These are phyloP conservation scores for Halictus quadricinctus DNA, from an alignment of 2,888 invertebrate species.

Conservation along the genomic window DNA sequence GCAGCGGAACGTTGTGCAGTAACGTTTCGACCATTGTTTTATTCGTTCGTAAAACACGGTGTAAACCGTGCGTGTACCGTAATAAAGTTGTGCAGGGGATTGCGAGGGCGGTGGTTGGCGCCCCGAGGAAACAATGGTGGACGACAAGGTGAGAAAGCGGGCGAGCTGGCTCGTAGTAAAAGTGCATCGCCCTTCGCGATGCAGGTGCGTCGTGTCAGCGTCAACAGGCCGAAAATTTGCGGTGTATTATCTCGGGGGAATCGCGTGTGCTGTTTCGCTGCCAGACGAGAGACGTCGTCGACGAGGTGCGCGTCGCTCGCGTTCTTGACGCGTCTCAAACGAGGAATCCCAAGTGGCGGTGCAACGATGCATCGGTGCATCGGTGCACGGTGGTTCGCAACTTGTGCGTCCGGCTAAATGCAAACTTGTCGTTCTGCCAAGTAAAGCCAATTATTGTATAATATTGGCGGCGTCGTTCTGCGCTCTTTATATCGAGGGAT, in stretches of 20 bases:
- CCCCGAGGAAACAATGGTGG: background rate
- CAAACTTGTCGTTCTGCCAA: slow-evolving; percentile 61
- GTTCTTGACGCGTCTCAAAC: slow-evolving; percentile 3
- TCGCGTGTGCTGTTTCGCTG: background rate
- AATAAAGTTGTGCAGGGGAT: background rate
- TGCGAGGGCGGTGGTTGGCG: background rate
- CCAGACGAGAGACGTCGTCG: background rate
- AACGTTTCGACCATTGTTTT: background rate
- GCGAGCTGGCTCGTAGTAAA: background rate
- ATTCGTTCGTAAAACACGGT: background rate
- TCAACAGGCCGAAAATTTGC: slow-evolving; percentile 31
- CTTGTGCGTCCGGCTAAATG: slow-evolving; percentile 43
- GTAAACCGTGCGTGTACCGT: background rate
- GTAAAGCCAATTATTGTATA: slow-evolving; percentile 65
- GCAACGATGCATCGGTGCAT: background rate
- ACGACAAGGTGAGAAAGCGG: background rate
- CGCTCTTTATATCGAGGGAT: background rate
- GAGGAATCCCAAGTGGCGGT: slow-evolving; percentile 44
- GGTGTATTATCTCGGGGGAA: slow-evolving; percentile 17
- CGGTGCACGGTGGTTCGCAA: slow-evolving; percentile 20
- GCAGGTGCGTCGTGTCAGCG: slow-evolving; percentile 25
- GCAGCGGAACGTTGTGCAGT: background rate
- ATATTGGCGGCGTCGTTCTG: slow-evolving; percentile 45
- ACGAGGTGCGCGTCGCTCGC: slow-evolving; percentile 15
- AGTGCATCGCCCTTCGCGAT: slow-evolving; percentile 4